These are phyloP conservation scores for Epinephelus awoara DNA, from an alignment of 2,797 vertebrate genomes.

Conservation along the genomic window DNA sequence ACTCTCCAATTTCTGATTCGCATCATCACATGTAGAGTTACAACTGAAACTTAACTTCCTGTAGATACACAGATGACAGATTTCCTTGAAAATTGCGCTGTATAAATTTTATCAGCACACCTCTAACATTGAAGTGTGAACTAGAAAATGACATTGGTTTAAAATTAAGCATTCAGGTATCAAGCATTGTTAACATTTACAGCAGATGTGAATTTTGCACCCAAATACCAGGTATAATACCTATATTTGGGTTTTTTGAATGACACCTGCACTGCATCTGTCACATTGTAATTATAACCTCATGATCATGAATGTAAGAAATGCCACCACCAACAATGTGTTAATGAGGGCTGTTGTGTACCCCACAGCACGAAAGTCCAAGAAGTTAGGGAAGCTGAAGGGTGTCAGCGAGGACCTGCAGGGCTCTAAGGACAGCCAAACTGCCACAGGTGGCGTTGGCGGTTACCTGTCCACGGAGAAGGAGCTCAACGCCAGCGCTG, in stretches of 20 bases:
- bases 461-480: conserved; percentile 90
- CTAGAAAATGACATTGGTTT: background rate
- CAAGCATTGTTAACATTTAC: background rate
- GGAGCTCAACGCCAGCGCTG: conserved; percentile 88
- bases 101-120: background rate
- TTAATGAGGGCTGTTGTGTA: conserved; percentile 40
- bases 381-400: conserved; percentile 98
- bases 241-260: background rate
- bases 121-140: background rate
- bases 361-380: conserved; percentile 94
- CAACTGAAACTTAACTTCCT: conserved; percentile 33
- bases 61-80: conserved; percentile 23
- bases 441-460: conserved; percentile 65
- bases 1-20: conserved; percentile 44
- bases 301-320: conserved; percentile 14
- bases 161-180: background rate
- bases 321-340: conserved; percentile 3
- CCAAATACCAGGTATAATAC: background rate
- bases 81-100: conserved; percentile 26
- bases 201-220: background rate
- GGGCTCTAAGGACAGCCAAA: conserved; percentile 90
- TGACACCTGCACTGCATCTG: background rate
- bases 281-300: conserved; percentile 13
- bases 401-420: conserved; percentile 92
- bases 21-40: conserved; percentile 16